Percentiles rank a stretch among this genome's conserved stretches.
phyloP scores from a whole-genome alignment of 2,888 invertebrate species.

The Heterodera filipjevi region DNA sequence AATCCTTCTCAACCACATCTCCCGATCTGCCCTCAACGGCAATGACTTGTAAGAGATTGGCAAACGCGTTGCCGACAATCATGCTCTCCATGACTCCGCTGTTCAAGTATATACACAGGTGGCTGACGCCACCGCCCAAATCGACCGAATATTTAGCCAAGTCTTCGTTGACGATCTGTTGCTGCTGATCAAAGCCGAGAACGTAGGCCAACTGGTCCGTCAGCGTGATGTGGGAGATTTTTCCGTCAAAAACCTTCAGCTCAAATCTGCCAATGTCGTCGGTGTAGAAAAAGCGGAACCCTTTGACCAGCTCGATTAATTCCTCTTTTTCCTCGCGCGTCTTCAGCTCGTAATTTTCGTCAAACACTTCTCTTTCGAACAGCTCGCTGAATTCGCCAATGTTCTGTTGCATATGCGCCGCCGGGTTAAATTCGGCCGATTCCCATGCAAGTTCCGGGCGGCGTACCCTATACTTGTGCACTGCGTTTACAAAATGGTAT shows the following conservation, averaged over 20 bases:
- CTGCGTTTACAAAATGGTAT: not conserved
- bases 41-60: not conserved
- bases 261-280: not conserved
- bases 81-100: not conserved
- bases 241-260: not conserved
- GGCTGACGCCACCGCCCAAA: not conserved
- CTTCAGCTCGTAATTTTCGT: not conserved
- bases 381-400: not conserved
- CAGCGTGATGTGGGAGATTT: not conserved
- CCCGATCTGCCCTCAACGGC: not conserved
- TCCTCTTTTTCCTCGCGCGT: not conserved
- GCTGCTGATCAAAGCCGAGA: not conserved
- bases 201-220: conserved; percentile 12
- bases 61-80: not conserved
- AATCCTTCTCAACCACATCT: not conserved
- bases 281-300: not conserved
- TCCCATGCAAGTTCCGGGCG: not conserved
- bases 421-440: not conserved
- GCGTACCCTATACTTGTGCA: not conserved
- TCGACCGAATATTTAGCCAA: conserved; percentile 5
- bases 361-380: not conserved
- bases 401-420: not conserved
- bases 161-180: not conserved
- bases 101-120: not conserved
- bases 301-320: not conserved